These are phyloP conservation scores for Phyllotreta striolata DNA, from an alignment of 2,888 invertebrate species.

Conservation along the genomic window DNA sequence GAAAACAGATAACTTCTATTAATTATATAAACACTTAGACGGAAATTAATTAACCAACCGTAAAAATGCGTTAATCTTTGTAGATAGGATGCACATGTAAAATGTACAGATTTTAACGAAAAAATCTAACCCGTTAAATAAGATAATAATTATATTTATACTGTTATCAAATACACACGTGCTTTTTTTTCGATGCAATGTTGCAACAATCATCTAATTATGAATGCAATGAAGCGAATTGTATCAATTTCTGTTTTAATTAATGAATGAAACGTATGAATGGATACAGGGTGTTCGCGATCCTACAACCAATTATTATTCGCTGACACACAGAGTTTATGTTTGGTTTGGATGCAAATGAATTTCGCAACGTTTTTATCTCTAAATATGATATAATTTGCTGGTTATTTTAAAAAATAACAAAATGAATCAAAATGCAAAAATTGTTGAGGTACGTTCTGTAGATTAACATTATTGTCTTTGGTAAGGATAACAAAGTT, in stretches of 20 bases:
- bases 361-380: too few species aligned
- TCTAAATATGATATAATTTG: too few species aligned
- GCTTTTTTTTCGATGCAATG: neutral
- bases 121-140: neutral
- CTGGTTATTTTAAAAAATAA: too few species aligned
- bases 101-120: neutral
- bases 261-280: constrained; percentile 9
- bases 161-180: constrained; percentile 10
- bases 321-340: too few species aligned
- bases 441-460: too few species aligned
- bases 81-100: constrained; percentile 9
- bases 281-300: neutral
- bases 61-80: constrained; percentile 6
- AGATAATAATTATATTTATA: constrained; percentile 14
- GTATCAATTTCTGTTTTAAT: neutral
- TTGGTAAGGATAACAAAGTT: too few species aligned
- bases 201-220: constrained; percentile 3
- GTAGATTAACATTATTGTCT: too few species aligned
- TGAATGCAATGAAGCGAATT: neutral
- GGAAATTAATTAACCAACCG: constrained; percentile 1
- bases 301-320: too few species aligned
- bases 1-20: too few species aligned
- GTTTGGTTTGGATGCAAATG: too few species aligned
- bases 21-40: neutral
- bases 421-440: too few species aligned